Conservation (phyloP, 2,888 invertebrate genomes). For the Sminthurinus aureus region DNA sequence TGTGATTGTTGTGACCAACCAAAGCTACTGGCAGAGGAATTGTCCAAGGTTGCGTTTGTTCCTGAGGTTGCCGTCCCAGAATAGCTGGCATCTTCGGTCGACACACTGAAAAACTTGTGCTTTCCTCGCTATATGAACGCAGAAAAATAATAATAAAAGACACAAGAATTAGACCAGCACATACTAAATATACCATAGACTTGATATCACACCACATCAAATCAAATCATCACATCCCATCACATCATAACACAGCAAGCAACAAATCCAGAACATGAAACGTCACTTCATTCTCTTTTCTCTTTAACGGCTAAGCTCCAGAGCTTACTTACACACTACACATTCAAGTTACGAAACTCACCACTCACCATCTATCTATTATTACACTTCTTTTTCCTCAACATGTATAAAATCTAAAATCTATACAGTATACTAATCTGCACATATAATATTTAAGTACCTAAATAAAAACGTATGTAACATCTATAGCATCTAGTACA, state of each 20-base stretch:
- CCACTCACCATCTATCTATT: too few relatives aligned
- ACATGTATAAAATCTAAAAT: not conserved
- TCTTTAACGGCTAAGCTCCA: not conserved
- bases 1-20: slow-evolving; percentile 24
- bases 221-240: not conserved
- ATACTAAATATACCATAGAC: not conserved
- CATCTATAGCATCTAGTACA: too few relatives aligned
- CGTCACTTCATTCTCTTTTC: not conserved
- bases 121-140: slow-evolving; percentile 58
- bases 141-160: slow-evolving; percentile 1
- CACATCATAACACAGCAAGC: not conserved
- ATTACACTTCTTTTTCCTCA: not conserved
- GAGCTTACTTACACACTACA: not conserved
- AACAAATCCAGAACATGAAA: not conserved
- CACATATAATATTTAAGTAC: not conserved
- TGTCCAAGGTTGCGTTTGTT: slow-evolving; percentile 45
- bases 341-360: too few relatives aligned
- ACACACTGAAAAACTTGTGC: slow-evolving; percentile 66
- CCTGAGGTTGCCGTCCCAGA: slow-evolving; percentile 59
- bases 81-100: slow-evolving; percentile 66
- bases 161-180: not conserved
- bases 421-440: not conserved
- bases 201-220: not conserved
- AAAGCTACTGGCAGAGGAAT: slow-evolving; percentile 22
- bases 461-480: too few relatives aligned